Evolutionary conservation across 2,113 vertebrate species (phyloP).

Genomic region (Felis catus): F.catus_Fca126_mat1.0 CM031417.1:131869001-131869500

Average conservation of each 20-base stretch:
- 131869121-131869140: rapidly evolving
- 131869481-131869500: neutral
- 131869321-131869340: too few relatives aligned
- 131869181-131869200: rapidly evolving
- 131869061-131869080: neutral
- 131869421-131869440: neutral
- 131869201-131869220: neutral
- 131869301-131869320: rapidly evolving
- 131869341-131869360: neutral
- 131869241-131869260: neutral
- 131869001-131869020: neutral
- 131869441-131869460: neutral
- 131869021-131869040: neutral
- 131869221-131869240: neutral
- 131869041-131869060: neutral
- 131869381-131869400: neutral
- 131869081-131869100: neutral
- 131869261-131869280: neutral
- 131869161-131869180: neutral
- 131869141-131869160: rapidly evolving
- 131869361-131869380: neutral
- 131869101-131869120: neutral
- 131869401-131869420: too few relatives aligned
- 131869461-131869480: neutral
- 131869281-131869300: rapidly evolving